Evolutionary conservation across 2,113 vertebrate species (phyloP), one percentile per base, ranked within the genome.

Genomic region (Pygoscelis adeliae): DNA sequence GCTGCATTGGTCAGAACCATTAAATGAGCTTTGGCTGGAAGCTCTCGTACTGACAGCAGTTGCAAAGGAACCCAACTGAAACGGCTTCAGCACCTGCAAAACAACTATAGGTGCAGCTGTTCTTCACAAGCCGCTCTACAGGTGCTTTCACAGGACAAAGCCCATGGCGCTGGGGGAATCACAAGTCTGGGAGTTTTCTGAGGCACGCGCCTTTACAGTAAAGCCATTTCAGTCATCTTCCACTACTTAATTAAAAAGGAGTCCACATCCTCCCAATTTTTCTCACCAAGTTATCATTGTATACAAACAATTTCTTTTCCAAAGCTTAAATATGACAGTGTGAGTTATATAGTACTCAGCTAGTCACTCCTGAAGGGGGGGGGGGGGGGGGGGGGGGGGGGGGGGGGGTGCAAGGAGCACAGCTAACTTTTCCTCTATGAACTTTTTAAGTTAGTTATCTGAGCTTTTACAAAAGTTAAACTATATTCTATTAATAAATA

Each of bases 371-470:
- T 69, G 22, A 34, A 74, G 22, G 5, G 6, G 22, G 26, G 8
- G 3, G 23, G 12, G 29, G 6, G 4, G n/a, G 3, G 2, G 4
- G 16, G 7, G 52, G 11, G 11, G 40, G 40, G 40, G 11, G 16
- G 17, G 44, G 14, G 42, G 13, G 16, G 17, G 44, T 42, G 42
- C 13, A 42, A 7, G 7, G 3, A 90, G 4, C 30, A 81, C 7
- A 66, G 53, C 20, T 40, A 63, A 25, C 23, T 61, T 80, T 61
- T 83, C 27, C 49, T 61, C 42, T 25, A 12, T 36, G 5, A 78
- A 53, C 32, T 78, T 89, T 62, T 34, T 6, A 70, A 79, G 19
- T 47, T 40, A 44, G 29, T 56, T 78, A 18, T 19, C 40, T 34
- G 8, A 80, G 40, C 20, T 87, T 91, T 67, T 20, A 52, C 3